Evolutionary conservation across 2,113 vertebrate species (phyloP).

Genomic region (Crotalus tigris): DNA sequence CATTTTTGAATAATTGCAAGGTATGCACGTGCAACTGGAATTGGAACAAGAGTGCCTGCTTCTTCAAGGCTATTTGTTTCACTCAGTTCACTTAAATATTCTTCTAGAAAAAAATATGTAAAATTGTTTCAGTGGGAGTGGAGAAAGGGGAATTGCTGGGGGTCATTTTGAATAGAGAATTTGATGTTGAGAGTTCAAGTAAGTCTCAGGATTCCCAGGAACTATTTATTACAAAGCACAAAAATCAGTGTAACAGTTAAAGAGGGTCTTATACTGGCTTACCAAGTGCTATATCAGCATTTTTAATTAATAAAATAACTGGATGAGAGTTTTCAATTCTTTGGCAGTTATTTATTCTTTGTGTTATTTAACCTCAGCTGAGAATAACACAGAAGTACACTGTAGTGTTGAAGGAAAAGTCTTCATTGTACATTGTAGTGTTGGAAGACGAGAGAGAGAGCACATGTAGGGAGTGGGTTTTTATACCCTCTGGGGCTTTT

Average conservation of each 20-base stretch:
- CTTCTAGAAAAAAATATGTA: not conserved
- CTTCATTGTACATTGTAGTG: too few relatives aligned
- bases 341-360: not conserved
- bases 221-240: not conserved
- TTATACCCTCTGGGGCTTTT: too few relatives aligned
- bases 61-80: not conserved
- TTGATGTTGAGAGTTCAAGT: not conserved
- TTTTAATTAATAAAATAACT: not conserved
- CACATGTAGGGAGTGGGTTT: too few relatives aligned
- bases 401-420: not conserved
- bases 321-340: not conserved
- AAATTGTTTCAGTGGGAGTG: not conserved
- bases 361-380: not conserved
- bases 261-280: not conserved
- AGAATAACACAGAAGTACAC: not conserved
- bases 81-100: not conserved
- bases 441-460: too few relatives aligned
- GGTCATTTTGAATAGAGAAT: not conserved
- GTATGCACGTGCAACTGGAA: not conserved
- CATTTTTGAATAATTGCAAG: not conserved
- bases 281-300: not conserved
- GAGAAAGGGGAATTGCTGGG: not conserved
- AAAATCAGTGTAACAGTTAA: not conserved
- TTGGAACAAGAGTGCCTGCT: not conserved
- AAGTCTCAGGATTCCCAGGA: not conserved